Conservation (phyloP, 2,113 vertebrate species). For the Pedionomus torquatus region DNA sequence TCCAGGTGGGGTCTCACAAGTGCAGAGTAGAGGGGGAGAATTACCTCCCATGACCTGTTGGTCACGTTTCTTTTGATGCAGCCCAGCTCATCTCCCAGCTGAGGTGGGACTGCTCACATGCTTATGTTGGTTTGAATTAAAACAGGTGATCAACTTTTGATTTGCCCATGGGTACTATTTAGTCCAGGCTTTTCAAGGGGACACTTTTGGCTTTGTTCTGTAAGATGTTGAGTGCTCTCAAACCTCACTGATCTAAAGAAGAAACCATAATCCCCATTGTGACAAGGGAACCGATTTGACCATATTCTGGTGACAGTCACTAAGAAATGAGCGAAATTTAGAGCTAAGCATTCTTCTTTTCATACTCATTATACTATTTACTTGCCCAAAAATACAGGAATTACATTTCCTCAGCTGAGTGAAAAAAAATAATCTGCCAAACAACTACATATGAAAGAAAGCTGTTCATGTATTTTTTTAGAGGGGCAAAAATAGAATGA, state of each 20-base stretch:
- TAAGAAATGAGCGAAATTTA: background rate
- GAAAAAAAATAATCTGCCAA: background rate
- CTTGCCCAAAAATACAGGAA: background rate
- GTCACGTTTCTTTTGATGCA: too few species aligned
- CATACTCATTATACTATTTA: background rate
- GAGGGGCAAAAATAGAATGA: background rate
- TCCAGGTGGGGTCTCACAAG: too few species aligned
- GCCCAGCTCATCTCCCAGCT: too few species aligned
- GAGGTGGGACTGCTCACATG: fast-evolving
- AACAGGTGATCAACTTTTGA: background rate
- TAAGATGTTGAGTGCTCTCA: background rate
- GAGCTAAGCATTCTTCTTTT: background rate
- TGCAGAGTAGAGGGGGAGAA: too few species aligned
- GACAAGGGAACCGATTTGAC: background rate
- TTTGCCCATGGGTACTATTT: background rate
- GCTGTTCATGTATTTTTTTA: background rate
- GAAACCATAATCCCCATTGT: fast-evolving
- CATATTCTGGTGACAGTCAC: background rate
- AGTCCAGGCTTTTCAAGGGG: background rate
- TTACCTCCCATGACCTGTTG: too few species aligned
- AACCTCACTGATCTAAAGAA: background rate
- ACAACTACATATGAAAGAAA: background rate
- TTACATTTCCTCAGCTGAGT: background rate
- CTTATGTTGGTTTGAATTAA: background rate
- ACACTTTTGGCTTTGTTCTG: background rate